Evolutionary conservation across 2,888 invertebrate genomes (phyloP), one percentile per base, ranked within the genome.

Genomic region (Trissoscelio sp.): DNA sequence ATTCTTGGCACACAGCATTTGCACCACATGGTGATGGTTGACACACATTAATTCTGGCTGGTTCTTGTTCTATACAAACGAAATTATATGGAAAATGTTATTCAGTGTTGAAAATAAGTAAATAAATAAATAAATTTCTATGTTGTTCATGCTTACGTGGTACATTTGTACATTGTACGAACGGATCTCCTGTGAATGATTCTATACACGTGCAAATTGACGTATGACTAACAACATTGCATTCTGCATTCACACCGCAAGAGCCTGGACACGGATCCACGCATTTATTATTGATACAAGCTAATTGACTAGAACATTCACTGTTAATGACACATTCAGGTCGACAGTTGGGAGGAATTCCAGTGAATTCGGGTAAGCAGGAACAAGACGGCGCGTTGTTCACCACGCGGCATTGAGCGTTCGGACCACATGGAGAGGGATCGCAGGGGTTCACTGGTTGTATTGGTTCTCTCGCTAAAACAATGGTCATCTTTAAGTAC

Each of bases 221-320:
- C 44, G 94, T 93, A 86, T 96, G 95, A 86, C 94, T 94, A 51
- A 94, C 92, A 9, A 96, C 95, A 7, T 85, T 84, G 58, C 91
- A 91, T 51, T 88, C 83, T 1, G 91, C 88, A 74, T 88, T 88
- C 0, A 84, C 57, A 14, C 91, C 91, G 84, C 91, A 92, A 75
- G 93, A 93, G 73, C 94, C 93, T 12, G 94, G 93, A 86, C 95
- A 95, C 9, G 95, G 95, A 87, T 95, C 94, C 88, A 92, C 92
- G 87, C 95, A 95, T 91, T 94, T 95, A 85, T 94, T 93, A 89
- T 94, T 94, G 44, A 95, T 93, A 87, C 95, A 95, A 28, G 95
- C 95, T 83, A 94, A 90, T 86, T 94, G 93, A 87, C 92, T 93
- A 0, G 93, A 88, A 86, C 95, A 95, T 91, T 95, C 95, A 48